Base-by-base conservation (phyloP, 2,888 invertebrate genomes). In the Chelonus formosanus region DNA sequence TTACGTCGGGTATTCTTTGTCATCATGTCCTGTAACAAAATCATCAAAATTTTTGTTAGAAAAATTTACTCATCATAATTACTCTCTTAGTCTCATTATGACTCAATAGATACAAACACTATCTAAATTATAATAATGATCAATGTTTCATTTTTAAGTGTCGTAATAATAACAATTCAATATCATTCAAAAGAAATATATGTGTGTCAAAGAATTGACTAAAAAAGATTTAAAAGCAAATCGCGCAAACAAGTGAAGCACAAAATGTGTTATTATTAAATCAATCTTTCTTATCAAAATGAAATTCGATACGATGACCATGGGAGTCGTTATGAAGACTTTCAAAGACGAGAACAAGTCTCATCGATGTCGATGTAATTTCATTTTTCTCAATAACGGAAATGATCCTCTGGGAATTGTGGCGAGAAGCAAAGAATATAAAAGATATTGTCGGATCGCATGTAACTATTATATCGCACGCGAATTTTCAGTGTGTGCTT, bases 1-100 rank as follows among this genome's bases (percentile, higher is more conserved):
- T 80, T 81, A 67, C 80, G 75, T 65, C 78, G 78, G 71, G 80
- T 81, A 71, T 74, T 80, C 70, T 84, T 84, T 71, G 83, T 82
- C 80, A 84, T 82, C 70, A 80, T 75, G 66, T 79, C 83, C 84
- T 80, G 76, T 3, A 75, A 77, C 65, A 56, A 50, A 62, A 67
- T 55, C 8, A 58, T 59, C 53, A 63, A 43, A 40, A 43, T 31
- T 36, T 40, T 8, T 8, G 35, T 32, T 32, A 32, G 35, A 58
- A 4, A 47, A 48, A 58, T 7, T 3, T 4, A 45, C 7, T 32
- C 20, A 31, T 58, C 40, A 64, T 20, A 40, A 31, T 45, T 32
- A n/a, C 32, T n/a, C n/a, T n/a, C n/a, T n/a, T n/a, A n/a, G n/a
- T n/a, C n/a, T n/a, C n/a, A n/a, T n/a, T n/a, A n/a, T n/a, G n/a